Evolutionary conservation across 2,113 vertebrate genomes (phyloP).

Genomic region (Empidonax alnorum): DNA sequence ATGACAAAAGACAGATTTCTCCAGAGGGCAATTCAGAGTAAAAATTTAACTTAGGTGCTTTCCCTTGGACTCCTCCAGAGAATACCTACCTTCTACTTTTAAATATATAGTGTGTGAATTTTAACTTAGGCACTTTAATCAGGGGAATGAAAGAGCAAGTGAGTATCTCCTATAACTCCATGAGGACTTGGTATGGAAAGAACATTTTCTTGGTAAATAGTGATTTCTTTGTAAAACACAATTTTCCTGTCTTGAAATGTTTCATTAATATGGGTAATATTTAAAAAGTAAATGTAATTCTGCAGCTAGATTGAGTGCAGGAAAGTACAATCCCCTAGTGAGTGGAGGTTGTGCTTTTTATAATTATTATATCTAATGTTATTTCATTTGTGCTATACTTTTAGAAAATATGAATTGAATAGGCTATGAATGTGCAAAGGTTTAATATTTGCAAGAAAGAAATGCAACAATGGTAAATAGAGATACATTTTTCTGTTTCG

Average conservation of each 20-base stretch:
- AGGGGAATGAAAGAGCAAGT: not conserved
- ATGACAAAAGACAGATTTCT: not conserved
- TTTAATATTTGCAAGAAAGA: not conserved
- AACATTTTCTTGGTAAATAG: not conserved
- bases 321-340: not conserved
- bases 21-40: not conserved
- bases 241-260: not conserved
- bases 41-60: not conserved
- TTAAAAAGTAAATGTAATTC: not conserved
- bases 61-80: not conserved
- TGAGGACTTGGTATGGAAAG: not conserved
- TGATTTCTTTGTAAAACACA: not conserved
- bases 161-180: not conserved
- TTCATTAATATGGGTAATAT: not conserved
- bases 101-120: not conserved
- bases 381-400: not conserved
- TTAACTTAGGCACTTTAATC: not conserved
- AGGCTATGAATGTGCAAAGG: not conserved
- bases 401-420: not conserved
- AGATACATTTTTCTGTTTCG: not conserved
- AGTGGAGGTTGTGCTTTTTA: not conserved
- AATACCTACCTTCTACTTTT: not conserved
- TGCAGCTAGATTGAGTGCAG: not conserved
- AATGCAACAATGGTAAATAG: not conserved
- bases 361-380: not conserved